Evolutionary conservation across 2,113 vertebrate genomes (phyloP).

Genomic region (Gobio gobio): DNA sequence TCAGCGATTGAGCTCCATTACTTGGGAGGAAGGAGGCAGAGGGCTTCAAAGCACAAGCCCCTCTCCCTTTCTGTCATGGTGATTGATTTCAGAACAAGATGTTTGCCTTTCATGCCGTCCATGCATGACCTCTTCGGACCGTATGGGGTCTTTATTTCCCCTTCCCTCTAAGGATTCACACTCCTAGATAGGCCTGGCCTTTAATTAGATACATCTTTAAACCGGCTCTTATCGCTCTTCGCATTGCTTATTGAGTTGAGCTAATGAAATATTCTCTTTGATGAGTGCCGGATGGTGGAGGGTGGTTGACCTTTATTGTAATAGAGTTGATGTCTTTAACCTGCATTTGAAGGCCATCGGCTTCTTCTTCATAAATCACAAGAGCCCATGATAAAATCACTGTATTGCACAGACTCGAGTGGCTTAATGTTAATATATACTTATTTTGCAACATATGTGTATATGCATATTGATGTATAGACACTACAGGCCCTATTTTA

Average conservation of each 20-base stretch:
- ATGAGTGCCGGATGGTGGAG: slow-evolving; percentile 9
- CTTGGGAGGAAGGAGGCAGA: slow-evolving; percentile 54
- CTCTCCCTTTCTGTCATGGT: slow-evolving; percentile 42
- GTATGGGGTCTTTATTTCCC: slow-evolving; percentile 39
- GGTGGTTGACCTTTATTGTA: slow-evolving; percentile 27
- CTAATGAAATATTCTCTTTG: slow-evolving; percentile 38
- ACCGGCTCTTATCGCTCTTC: slow-evolving; percentile 24
- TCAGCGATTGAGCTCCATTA: slow-evolving; percentile 68
- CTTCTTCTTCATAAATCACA: neutral
- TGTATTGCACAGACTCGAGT: neutral
- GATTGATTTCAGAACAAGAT: slow-evolving; percentile 57
- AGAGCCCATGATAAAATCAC: neutral
- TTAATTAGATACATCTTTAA: slow-evolving; percentile 40
- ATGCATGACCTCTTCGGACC: slow-evolving; percentile 31
- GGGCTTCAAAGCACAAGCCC: slow-evolving; percentile 58
- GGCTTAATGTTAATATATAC: neutral
- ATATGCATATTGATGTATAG: too few relatives aligned
- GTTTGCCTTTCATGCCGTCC: slow-evolving; percentile 54
- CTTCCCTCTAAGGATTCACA: slow-evolving; percentile 27
- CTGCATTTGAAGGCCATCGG: slow-evolving; percentile 29
- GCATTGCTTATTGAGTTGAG: slow-evolving; percentile 27
- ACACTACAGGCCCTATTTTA: too few relatives aligned
- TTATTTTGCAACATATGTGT: too few relatives aligned
- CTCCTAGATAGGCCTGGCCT: slow-evolving; percentile 13
- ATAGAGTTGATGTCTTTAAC: slow-evolving; percentile 40